A percentile compares a stretch with the other conserved stretches of the same genome.
phyloP scores from a whole-genome alignment of 1,140 invertebrate genomes.

The Lysiphlebus fabarum region DNA sequence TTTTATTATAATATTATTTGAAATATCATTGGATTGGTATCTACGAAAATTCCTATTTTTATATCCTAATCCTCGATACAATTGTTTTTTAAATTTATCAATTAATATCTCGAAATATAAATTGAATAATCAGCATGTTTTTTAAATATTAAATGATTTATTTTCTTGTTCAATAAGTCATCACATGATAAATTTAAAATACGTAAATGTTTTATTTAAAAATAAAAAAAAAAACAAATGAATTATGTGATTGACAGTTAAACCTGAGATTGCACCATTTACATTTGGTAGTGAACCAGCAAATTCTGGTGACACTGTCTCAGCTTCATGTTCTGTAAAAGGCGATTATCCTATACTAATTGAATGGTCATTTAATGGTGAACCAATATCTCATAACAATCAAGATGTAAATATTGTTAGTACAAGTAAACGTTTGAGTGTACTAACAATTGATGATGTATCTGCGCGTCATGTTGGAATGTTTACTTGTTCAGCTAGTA shows the following conservation, averaged over 20 bases:
- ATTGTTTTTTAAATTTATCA: not conserved
- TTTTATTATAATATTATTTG: not conserved
- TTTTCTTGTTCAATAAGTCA: too few species aligned
- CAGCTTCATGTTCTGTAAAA: slow-evolving; percentile 68
- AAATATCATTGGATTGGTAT: slow-evolving; percentile 15
- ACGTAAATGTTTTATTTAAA: too few species aligned
- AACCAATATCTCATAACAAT: slow-evolving; percentile 49
- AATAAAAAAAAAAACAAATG: not conserved
- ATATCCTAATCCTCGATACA: not conserved
- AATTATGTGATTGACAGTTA: slow-evolving; percentile 45
- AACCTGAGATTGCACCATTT: slow-evolving; percentile 63
- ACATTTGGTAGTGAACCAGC: slow-evolving; percentile 62
- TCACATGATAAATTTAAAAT: too few species aligned
- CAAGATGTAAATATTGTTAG: slow-evolving; percentile 65
- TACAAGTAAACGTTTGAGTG: slow-evolving; percentile 66
- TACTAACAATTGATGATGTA: slow-evolving; percentile 67
- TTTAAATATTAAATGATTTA: too few species aligned
- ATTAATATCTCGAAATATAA: too few species aligned
- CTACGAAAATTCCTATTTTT: slow-evolving; percentile 5
- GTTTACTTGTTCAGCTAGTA: slow-evolving; percentile 69
- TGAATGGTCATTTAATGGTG: slow-evolving; percentile 61
- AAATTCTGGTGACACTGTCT: slow-evolving; percentile 67
- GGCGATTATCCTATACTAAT: slow-evolving; percentile 68
- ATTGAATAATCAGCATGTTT: too few species aligned
- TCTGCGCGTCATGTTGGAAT: slow-evolving; percentile 66